Percentiles rank a stretch among this genome's conserved stretches.
These are phyloP conservation scores for Catharus fuscescens DNA, from an alignment of 2,113 vertebrate genomes.

Conservation along the genomic window DNA sequence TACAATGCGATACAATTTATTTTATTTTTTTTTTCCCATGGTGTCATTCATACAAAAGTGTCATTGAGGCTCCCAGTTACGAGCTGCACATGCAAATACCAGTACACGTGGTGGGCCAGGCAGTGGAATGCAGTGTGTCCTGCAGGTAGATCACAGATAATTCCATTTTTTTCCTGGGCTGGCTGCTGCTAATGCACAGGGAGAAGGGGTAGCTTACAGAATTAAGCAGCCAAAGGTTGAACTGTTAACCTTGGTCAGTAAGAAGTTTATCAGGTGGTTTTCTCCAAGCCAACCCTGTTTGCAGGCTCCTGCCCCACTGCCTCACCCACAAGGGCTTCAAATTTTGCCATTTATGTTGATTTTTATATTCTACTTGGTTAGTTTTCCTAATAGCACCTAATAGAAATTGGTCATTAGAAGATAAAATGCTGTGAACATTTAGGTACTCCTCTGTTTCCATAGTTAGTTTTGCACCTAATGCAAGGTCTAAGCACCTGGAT, in stretches of 20 bases:
- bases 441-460: neutral
- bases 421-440: neutral
- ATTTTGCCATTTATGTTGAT: neutral
- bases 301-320: neutral
- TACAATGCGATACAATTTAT: conserved; percentile 49
- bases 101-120: neutral
- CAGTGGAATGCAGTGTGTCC: fast-evolving
- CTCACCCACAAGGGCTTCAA: neutral
- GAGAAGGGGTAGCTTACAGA: neutral
- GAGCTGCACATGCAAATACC: conserved; percentile 26
- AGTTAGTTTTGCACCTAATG: neutral
- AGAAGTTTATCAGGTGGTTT: neutral
- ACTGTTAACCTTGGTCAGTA: neutral
- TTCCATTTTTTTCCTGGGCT: neutral
- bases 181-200: neutral
- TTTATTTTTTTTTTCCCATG: neutral
- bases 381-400: neutral
- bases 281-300: neutral
- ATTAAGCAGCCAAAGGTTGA: neutral
- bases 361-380: neutral
- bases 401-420: neutral
- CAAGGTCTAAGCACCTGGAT: neutral
- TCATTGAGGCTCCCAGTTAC: conserved; percentile 14
- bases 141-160: neutral
- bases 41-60: conserved; percentile 59